Percentiles rank a stretch among this genome's conserved stretches.
Conservation (phyloP, 2,888 invertebrate species). For the Drosophila testacea region DNA sequence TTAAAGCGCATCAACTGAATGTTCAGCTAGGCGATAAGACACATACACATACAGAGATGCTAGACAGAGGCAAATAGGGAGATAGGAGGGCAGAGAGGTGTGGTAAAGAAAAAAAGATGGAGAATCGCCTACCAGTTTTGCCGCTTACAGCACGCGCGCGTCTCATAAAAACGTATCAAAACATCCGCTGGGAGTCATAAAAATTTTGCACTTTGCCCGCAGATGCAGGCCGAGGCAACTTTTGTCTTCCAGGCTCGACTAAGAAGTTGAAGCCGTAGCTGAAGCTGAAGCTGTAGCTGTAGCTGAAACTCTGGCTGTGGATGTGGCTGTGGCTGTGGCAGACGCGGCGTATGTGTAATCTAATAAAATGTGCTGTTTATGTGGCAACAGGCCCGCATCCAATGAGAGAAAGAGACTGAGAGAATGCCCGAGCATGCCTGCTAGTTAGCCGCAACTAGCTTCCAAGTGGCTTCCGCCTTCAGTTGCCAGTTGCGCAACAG, state of each 20-base stretch:
- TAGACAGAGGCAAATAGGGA: neutral
- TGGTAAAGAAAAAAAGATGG: constrained; percentile 6
- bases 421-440: constrained; percentile 48
- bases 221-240: constrained; percentile 37
- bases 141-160: constrained; percentile 80
- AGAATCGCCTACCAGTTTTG: constrained; percentile 58
- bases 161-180: constrained; percentile 81
- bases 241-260: constrained; percentile 37
- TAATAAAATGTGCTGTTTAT: constrained; percentile 81
- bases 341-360: constrained; percentile 73
- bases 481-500: constrained; percentile 65
- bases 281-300: neutral
- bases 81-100: neutral
- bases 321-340: constrained; percentile 13
- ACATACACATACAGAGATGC: neutral
- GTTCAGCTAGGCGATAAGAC: constrained; percentile 54
- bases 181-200: constrained; percentile 80
- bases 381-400: constrained; percentile 64
- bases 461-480: constrained; percentile 52
- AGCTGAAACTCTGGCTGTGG: neutral
- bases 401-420: neutral
- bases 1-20: constrained; percentile 65
- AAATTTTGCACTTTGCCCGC: constrained; percentile 78
- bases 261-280: constrained; percentile 8
- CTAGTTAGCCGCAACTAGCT: constrained; percentile 63